Conservation (phyloP, 2,888 invertebrate species). For the Diaprepes abbreviatus region DNA sequence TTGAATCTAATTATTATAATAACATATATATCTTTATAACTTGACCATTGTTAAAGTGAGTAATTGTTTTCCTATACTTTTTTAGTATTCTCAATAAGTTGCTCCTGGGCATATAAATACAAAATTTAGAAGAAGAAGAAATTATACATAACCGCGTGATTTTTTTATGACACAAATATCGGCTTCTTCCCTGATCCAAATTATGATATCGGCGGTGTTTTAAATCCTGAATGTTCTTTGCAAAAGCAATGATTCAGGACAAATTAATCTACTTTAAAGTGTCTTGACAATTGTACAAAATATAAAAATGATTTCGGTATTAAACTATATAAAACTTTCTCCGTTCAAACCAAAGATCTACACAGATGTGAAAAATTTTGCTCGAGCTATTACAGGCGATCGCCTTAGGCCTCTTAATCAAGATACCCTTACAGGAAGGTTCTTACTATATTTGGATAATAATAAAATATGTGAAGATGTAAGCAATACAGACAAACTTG, state of each 20-base stretch:
- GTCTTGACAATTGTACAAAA: neutral
- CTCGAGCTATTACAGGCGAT: slow-evolving; percentile 35
- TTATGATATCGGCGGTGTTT: neutral
- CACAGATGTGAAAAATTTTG: slow-evolving; percentile 11
- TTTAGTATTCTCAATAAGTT: too few species aligned
- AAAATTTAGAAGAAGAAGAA: too few species aligned
- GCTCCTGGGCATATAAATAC: too few species aligned
- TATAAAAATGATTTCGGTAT: slow-evolving; percentile 17
- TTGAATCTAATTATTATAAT: too few species aligned
- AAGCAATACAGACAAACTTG: slow-evolving; percentile 13
- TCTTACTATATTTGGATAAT: slow-evolving; percentile 54
- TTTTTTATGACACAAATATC: too few species aligned
- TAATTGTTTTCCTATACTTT: too few species aligned
- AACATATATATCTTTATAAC: too few species aligned
- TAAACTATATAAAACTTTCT: slow-evolving; percentile 20
- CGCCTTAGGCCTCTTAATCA: slow-evolving; percentile 28
- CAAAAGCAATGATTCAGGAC: neutral
- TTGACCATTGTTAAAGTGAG: too few species aligned
- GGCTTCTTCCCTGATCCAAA: too few species aligned
- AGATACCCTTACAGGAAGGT: slow-evolving; percentile 56
- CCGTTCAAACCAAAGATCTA: slow-evolving; percentile 10
- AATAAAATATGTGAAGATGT: slow-evolving; percentile 31
- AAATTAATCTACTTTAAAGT: slow-evolving; percentile 5
- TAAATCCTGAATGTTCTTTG: neutral
- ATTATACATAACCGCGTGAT: too few species aligned